Base-by-base conservation (phyloP, 2,888 invertebrate genomes). In the Oxycera nigricornis region DNA sequence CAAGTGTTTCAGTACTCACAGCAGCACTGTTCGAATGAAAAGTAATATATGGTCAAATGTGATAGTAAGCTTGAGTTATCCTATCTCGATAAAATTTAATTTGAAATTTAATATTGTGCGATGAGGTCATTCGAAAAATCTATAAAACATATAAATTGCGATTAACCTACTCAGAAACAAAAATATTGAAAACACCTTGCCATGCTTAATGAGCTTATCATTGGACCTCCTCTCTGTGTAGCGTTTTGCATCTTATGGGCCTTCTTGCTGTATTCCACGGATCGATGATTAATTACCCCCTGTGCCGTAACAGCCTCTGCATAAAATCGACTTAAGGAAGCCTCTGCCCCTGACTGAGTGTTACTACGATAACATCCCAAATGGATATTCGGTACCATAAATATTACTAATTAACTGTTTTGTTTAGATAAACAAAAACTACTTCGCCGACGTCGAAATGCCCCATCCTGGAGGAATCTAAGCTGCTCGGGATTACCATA, bases 361-460 rank as follows among this genome's bases (percentile, higher is more conserved):
- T 22, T 11, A 17, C 65, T 22, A 41, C 3, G 3, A 11, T 20
- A 62, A 20, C 30, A n/a, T 9, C 41, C 65, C 24, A 1, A 55
- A 55, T 24, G 11, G 24, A 24, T 20, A 39, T 65, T 41, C 14
- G 41, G 11, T 26, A 39, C 65, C 14, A 65, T 65, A 65, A 65
- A 65, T 65, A 65, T 39, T 39, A 39, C 41, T 65, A 65, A 65
- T 65, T 65, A 65, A 65, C 65, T 41, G 65, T 39, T 39, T 65
- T 65, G 65, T 65, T 41, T 65, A 28, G 65, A 65, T 65, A 65
- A 65, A 39, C 41, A 65, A 30, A 65, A 65, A 39, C 39, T 39
- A 35, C 39, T 65, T 65, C 30, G 65, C 65, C 65, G 65, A 24
- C 65, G 4, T 39, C 3, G 39, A 11, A 4, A 20, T 9, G 41